Percentiles rank a stretch among this genome's conserved stretches.
Conservation (phyloP, 2,113 vertebrate genomes). For the Eurystomus gularis region DNA sequence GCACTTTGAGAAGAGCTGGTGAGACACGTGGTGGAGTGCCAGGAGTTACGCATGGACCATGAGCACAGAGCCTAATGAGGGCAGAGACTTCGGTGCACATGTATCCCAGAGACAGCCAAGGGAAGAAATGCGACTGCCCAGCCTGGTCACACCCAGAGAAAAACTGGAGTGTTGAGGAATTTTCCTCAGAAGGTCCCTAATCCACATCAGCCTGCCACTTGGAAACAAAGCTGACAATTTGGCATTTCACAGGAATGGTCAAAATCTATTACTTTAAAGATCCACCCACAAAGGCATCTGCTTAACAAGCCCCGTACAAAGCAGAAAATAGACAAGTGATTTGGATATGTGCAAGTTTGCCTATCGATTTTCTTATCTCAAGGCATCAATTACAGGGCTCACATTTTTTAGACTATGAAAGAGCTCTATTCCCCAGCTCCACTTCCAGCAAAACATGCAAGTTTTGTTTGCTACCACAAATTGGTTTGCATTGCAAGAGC, state of each 20-base stretch:
- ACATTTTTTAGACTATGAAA: neutral
- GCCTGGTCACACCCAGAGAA: neutral
- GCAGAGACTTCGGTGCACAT: rapidly evolving
- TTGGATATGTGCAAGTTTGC: neutral
- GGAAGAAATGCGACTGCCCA: neutral
- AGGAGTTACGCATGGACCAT: too few relatives aligned
- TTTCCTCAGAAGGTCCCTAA: neutral
- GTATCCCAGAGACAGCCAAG: neutral
- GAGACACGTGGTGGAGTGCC: too few relatives aligned
- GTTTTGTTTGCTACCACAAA: neutral
- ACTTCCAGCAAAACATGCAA: neutral
- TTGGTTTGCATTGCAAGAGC: neutral
- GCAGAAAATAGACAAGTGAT: too few relatives aligned
- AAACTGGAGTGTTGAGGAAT: neutral
- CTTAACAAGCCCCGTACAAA: too few relatives aligned
- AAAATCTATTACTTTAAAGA: neutral
- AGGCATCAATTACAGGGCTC: neutral
- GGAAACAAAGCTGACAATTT: neutral
- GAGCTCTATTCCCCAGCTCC: neutral
- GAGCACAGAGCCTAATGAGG: neutral
- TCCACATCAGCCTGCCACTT: neutral
- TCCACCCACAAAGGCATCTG: neutral
- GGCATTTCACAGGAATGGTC: neutral
- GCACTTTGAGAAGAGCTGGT: neutral
- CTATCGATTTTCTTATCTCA: neutral